A percentile compares a stretch with the other conserved stretches of the same genome.
Evolutionary conservation across 2,888 invertebrate genomes (phyloP).

Genomic region (Mesorhabditis belari): DNA sequence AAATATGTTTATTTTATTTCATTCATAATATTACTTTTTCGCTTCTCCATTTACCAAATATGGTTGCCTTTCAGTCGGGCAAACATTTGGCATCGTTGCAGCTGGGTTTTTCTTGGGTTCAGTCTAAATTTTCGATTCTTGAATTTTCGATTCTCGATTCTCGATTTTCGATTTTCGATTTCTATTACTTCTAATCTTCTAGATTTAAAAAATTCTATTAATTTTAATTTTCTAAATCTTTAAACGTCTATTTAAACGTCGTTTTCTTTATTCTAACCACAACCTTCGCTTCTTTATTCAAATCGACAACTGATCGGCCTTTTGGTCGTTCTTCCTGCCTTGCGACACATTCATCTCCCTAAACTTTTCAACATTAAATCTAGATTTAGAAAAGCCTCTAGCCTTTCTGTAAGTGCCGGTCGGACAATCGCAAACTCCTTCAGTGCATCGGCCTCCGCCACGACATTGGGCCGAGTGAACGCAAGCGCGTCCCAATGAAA

Average conservation of each 20-base stretch:
- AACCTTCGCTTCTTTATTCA: background rate
- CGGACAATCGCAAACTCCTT: constrained; percentile 31
- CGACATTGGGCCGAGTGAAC: constrained; percentile 25
- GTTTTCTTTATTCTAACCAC: background rate
- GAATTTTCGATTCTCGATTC: too few relatives aligned
- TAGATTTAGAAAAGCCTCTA: background rate
- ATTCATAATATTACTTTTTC: constrained; percentile 1
- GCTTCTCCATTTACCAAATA: constrained; percentile 23
- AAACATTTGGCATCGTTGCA: constrained; percentile 7
- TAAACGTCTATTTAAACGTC: background rate
- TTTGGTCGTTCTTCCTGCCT: constrained; percentile 3
- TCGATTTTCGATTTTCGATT: too few relatives aligned
- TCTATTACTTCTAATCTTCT: constrained; percentile 9
- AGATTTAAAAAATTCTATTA: constrained; percentile 18
- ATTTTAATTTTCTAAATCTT: constrained; percentile 18
- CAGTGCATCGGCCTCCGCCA: constrained; percentile 20
- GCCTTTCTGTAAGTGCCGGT: constrained; percentile 14
- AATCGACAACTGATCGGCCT: constrained; percentile 3
- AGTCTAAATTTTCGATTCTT: background rate
- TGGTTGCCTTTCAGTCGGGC: constrained; percentile 19
- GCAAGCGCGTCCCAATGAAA: constrained; percentile 26
- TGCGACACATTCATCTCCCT: constrained; percentile 2
- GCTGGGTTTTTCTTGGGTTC: constrained; percentile 2
- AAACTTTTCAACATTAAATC: background rate
- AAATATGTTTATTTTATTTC: background rate